Evolutionary conservation across 2,113 vertebrate species (phyloP).

Genomic region (Cyanoderma ruficeps): DNA sequence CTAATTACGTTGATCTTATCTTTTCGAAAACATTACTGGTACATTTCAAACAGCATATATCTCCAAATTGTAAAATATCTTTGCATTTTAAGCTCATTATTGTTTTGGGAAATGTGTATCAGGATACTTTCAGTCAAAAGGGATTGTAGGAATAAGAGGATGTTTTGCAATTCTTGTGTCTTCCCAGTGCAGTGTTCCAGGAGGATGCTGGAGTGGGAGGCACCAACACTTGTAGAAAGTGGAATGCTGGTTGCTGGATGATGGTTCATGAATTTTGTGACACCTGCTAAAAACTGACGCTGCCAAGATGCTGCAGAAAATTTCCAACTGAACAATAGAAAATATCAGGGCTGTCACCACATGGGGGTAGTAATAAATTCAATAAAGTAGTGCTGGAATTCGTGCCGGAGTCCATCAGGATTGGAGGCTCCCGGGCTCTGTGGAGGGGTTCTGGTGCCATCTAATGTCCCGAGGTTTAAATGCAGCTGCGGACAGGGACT

Average conservation of each 20-base stretch:
- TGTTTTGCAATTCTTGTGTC: accelerated
- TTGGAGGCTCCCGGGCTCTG: accelerated
- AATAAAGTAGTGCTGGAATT: background rate
- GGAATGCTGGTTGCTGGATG: background rate
- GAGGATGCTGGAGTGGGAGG: background rate
- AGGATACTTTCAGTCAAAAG: background rate
- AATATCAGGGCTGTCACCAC: constrained; percentile 27
- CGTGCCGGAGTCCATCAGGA: background rate
- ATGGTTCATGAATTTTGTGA: background rate
- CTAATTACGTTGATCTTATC: background rate
- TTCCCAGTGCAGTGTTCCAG: background rate
- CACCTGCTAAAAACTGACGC: background rate
- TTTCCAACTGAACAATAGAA: background rate
- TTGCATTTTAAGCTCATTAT: background rate
- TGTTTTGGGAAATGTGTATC: accelerated
- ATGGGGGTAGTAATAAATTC: background rate
- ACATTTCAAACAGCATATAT: background rate
- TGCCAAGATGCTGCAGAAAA: background rate
- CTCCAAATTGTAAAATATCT: background rate
- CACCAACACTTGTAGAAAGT: background rate
- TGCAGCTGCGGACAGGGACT: background rate
- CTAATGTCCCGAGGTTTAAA: background rate
- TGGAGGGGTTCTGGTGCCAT: constrained; percentile 14
- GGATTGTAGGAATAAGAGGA: background rate
- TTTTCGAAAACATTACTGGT: background rate